Evolutionary conservation across 2,888 invertebrate genomes (phyloP).

Genomic region (Junonia oenone): DNA sequence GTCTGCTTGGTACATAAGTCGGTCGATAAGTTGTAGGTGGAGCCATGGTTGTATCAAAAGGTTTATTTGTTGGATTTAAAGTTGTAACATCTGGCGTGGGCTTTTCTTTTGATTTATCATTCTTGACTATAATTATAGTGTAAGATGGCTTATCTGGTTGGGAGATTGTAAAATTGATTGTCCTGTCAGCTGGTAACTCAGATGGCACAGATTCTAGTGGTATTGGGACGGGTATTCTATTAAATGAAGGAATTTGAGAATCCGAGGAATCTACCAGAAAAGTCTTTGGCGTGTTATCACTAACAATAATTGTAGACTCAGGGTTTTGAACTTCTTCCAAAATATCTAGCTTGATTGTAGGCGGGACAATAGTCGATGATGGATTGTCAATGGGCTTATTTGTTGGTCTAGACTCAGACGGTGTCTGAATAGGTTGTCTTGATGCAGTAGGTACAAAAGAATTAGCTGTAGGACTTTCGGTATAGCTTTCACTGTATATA

Average conservation of each 20-base stretch:
- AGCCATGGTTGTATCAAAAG: not conserved
- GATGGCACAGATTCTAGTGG: not conserved
- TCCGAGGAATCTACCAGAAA: not conserved
- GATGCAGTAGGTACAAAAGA: not conserved
- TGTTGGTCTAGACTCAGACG: constrained; percentile 2
- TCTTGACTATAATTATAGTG: not conserved
- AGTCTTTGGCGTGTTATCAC: not conserved
- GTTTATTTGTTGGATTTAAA: not conserved
- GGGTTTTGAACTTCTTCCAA: not conserved
- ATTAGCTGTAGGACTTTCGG: not conserved
- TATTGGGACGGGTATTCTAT: not conserved
- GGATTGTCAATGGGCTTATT: not conserved
- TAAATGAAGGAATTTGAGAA: not conserved
- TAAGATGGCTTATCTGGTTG: not conserved
- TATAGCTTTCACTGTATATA: constrained; percentile 4
- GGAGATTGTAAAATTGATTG: not conserved
- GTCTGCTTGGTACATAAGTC: no score
- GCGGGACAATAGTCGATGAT: not conserved
- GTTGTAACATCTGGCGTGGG: not conserved
- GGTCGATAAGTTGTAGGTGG: no score
- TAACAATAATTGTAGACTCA: not conserved
- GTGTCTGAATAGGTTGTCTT: not conserved
- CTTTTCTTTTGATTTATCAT: not conserved
- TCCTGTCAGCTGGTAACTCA: not conserved
- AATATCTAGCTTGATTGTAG: not conserved